Base-by-base conservation (phyloP, 2,888 invertebrate species). In the Xestia rhomboidea region DNA sequence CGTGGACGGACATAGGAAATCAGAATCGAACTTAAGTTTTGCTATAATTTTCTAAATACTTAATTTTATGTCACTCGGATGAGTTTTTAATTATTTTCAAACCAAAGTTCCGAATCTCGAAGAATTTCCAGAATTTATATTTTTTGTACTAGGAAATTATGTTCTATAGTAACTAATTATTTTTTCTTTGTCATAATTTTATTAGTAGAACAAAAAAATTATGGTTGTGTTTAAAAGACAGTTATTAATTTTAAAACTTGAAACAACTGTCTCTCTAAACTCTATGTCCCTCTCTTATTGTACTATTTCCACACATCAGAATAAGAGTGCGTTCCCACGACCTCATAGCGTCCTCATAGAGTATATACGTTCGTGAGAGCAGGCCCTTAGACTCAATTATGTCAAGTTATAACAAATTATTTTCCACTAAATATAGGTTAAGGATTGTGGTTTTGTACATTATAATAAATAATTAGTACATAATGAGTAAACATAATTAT, bases 401-500 rank as follows among this genome's bases (percentile, higher is more conserved):
- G 38, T 49, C 27, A 77, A 83, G 79, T 84, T 88, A 84, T 79
- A 76, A 68, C 79, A 73, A 63, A 67, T 64, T 74, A 70, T 77
- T 83, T 85, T 82, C 70, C 38, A 81, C 66, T 73, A 81, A 86
- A 74, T 34, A 63, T 84, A 87, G 83, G 74, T 68, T 87, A 84
- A 86, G 82, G 82, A 87, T 87, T 82, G 75, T 87, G 88, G 89
- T 88, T 88, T 88, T 88, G 87, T 88, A 88, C 89, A 89, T 79
- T 89, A 51, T 51, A 51, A 51, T 51, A 77, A 67, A 80, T 77
- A 71, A 73, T 67, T 46, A 51, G 51, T 51, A n/a, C n/a, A n/a
- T n/a, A 24, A 51, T 24, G 51, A 24, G 51, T 51, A 51, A 51
- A 51, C 4, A 24, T 24, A 41, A 4, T 11, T 41, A 51, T 57